Evolutionary conservation across 2,888 invertebrate species (phyloP).

Genomic region (Parapristionchus giblindavisi): DNA sequence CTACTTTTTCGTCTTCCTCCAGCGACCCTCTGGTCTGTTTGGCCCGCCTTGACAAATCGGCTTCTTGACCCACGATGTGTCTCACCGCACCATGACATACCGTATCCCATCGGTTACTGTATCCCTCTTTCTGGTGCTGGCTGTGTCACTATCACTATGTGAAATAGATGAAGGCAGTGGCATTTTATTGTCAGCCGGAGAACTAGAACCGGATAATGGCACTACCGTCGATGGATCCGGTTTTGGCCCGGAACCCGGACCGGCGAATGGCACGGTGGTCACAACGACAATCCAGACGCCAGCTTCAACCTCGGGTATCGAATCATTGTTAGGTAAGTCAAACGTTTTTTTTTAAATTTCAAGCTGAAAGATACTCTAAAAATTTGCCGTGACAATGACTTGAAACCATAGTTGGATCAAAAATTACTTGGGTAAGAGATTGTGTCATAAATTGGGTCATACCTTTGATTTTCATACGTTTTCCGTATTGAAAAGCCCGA

Average conservation of each 20-base stretch:
- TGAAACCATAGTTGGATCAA: too few species aligned
- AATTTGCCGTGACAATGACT: too few species aligned
- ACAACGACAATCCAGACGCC: background rate
- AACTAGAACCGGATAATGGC: background rate
- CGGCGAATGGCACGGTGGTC: background rate
- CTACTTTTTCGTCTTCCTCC: slow-evolving; percentile 6
- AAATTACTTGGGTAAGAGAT: too few species aligned
- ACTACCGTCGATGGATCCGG: background rate
- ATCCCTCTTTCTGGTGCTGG: background rate
- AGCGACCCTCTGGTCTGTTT: background rate
- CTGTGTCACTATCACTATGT: too few species aligned
- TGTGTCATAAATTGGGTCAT: too few species aligned
- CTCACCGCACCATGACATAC: slow-evolving; percentile 12
- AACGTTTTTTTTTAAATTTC: background rate
- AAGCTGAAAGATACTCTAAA: background rate
- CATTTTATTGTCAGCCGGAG: background rate
- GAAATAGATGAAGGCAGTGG: slow-evolving; percentile 11
- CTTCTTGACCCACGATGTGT: slow-evolving; percentile 10
- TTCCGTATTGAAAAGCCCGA: too few species aligned
- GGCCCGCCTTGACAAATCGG: background rate
- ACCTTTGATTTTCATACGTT: too few species aligned
- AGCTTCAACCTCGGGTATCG: background rate
- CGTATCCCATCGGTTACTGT: background rate
- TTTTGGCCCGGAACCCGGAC: background rate
- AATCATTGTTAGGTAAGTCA: slow-evolving; percentile 1